A percentile compares a stretch with the other conserved stretches of the same genome.
phyloP scores from a whole-genome alignment of 2,888 invertebrate species.

The Neoaliturus tenellus region DNA sequence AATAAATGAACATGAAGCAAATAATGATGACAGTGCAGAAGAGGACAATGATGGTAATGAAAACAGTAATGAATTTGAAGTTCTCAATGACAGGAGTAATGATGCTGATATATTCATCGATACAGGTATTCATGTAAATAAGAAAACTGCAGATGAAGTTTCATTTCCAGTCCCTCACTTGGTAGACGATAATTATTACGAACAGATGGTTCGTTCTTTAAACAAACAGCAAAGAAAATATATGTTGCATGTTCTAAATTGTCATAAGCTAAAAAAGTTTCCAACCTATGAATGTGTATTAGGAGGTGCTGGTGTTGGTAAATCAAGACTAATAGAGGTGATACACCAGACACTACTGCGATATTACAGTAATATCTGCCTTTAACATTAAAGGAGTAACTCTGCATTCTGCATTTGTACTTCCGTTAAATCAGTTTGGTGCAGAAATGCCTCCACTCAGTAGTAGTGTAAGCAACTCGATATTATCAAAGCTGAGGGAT shows the following conservation, averaged over 20 bases:
- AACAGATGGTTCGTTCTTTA: not conserved
- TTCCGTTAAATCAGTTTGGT: conserved; percentile 58
- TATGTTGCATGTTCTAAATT: not conserved
- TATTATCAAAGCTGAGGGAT: conserved; percentile 56
- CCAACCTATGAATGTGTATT: not conserved
- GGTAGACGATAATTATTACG: not conserved
- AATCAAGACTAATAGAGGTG: conserved; percentile 62
- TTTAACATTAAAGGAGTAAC: conserved; percentile 61
- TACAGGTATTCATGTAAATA: not conserved
- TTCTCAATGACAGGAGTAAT: conserved; percentile 43
- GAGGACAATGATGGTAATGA: not conserved
- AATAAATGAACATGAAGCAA: not conserved
- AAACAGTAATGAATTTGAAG: conserved; percentile 33
- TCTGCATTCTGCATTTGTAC: conserved; percentile 61
- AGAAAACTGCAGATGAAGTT: not conserved
- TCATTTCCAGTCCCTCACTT: not conserved
- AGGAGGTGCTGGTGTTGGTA: not conserved
- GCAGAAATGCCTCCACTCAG: conserved; percentile 53
- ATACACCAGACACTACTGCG: conserved; percentile 58
- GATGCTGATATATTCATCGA: conserved; percentile 35
- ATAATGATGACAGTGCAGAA: not conserved
- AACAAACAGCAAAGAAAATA: not conserved
- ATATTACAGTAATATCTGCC: conserved; percentile 60
- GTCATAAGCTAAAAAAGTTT: not conserved
- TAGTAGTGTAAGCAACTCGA: conserved; percentile 54